Conservation (phyloP, 2,888 invertebrate species). For the Drosophila robusta region DNA sequence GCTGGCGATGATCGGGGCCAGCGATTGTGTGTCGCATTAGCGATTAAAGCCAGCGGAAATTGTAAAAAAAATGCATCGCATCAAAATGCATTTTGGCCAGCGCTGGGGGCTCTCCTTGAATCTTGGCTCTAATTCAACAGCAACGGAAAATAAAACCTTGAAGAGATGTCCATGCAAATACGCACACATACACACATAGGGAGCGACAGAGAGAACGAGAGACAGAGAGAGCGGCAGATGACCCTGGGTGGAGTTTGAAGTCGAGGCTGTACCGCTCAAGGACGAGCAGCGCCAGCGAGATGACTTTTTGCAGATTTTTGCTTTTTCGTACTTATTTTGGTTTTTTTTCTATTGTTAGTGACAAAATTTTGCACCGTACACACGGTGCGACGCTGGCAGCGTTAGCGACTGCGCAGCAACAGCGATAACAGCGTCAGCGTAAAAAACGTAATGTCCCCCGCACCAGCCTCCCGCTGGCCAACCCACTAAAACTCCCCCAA, state of each 20-base stretch:
- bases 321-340: not conserved
- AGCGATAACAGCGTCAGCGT: slow-evolving; percentile 50
- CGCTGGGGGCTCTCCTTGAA: slow-evolving; percentile 10
- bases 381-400: slow-evolving; percentile 56
- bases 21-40: slow-evolving; percentile 50
- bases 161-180: slow-evolving; percentile 50
- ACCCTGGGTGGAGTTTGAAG: slow-evolving; percentile 44
- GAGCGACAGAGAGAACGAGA: not conserved
- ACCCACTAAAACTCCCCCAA: slow-evolving; percentile 27
- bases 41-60: slow-evolving; percentile 38
- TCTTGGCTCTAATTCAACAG: slow-evolving; percentile 3
- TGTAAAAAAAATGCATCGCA: slow-evolving; percentile 19
- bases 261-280: slow-evolving; percentile 44
- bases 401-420: slow-evolving; percentile 76
- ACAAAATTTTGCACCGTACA: slow-evolving; percentile 43
- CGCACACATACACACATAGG: slow-evolving; percentile 19
- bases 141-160: slow-evolving; percentile 35
- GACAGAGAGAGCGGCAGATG: not conserved
- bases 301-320: not conserved
- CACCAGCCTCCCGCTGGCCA: slow-evolving; percentile 15
- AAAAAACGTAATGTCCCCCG: slow-evolving; percentile 37
- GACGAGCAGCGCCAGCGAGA: slow-evolving; percentile 24
- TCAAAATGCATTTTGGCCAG: slow-evolving; percentile 37
- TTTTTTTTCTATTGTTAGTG: not conserved
- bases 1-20: slow-evolving; percentile 40